These are phyloP conservation scores for Coptodon bakossiorum DNA, from an alignment of 2,113 vertebrate species.

Conservation along the genomic window DNA sequence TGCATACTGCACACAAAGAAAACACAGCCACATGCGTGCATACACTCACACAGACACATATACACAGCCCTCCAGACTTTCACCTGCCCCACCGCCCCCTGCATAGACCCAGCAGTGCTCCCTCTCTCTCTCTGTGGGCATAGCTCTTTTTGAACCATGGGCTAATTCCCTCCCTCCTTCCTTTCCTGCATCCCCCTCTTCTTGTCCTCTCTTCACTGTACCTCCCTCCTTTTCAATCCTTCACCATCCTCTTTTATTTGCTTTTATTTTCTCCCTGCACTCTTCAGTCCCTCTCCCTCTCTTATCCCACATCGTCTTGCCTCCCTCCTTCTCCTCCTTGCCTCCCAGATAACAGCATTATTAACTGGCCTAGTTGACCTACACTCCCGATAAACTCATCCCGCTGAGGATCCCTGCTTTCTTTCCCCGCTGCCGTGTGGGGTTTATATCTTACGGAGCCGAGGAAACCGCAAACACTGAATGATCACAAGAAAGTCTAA, in stretches of 20 bases:
- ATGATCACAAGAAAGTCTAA: constrained; percentile 34
- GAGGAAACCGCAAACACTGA: constrained; percentile 31
- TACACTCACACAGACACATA: constrained; percentile 7
- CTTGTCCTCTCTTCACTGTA: constrained; percentile 4
- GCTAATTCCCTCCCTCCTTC: constrained; percentile 43
- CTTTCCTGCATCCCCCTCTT: constrained; percentile 19
- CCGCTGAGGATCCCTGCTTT: constrained; percentile 50
- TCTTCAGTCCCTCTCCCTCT: not conserved
- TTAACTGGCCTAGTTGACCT: constrained; percentile 70
- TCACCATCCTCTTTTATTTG: constrained; percentile 34
- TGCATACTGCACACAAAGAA: constrained; percentile 55
- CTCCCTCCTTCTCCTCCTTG: constrained; percentile 3
- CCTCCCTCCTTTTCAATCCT: not conserved
- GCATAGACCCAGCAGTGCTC: constrained; percentile 50
- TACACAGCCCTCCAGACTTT: constrained; percentile 46
- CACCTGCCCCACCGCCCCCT: constrained; percentile 30
- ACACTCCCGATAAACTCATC: constrained; percentile 61
- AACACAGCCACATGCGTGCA: constrained; percentile 10
- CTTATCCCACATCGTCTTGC: not conserved
- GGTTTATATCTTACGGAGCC: constrained; percentile 54
- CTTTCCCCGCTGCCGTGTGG: constrained; percentile 9
- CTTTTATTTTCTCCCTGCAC: constrained; percentile 32
- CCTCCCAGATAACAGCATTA: constrained; percentile 65
- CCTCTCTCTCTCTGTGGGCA: constrained; percentile 47
- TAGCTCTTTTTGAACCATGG: constrained; percentile 53